These are phyloP conservation scores for Oligia fasciuncula DNA, from an alignment of 2,888 invertebrate species.

Conservation along the genomic window DNA sequence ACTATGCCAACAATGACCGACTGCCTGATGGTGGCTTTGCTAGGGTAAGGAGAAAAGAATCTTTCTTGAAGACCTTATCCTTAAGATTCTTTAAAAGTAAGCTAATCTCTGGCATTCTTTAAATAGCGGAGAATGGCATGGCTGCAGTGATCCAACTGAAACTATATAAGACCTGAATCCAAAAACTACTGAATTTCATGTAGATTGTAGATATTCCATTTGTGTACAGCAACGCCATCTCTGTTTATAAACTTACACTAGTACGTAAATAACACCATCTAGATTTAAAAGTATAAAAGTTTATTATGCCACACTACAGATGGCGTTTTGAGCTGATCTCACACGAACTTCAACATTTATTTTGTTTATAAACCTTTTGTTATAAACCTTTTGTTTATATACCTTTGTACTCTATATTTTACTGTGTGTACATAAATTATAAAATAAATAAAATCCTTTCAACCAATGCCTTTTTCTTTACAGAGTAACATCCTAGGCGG, in stretches of 20 bases:
- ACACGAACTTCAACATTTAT: background rate
- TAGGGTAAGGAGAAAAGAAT: constrained; percentile 84
- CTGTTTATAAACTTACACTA: background rate
- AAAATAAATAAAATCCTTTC: no score
- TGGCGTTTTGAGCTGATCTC: background rate
- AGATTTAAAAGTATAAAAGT: background rate
- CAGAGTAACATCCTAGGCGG: constrained; percentile 90
- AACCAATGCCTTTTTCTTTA: background rate
- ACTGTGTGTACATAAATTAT: no score
- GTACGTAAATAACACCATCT: background rate
- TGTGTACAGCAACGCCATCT: constrained; percentile 19
- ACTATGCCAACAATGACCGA: constrained; percentile 53
- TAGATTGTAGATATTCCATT: background rate
- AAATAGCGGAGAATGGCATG: background rate
- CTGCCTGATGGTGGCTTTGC: constrained; percentile 85
- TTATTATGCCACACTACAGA: background rate
- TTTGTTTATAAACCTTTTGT: no score
- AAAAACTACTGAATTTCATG: background rate
- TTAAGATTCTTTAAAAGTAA: background rate
- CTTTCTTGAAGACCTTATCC: background rate
- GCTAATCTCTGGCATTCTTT: background rate
- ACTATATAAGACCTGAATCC: no score
- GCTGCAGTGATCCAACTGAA: background rate
- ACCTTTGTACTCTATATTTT: no score
- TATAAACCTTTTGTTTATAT: no score